Evolutionary conservation across 2,113 vertebrate species (phyloP).

Genomic region (Cranoglanis bouderius): DNA sequence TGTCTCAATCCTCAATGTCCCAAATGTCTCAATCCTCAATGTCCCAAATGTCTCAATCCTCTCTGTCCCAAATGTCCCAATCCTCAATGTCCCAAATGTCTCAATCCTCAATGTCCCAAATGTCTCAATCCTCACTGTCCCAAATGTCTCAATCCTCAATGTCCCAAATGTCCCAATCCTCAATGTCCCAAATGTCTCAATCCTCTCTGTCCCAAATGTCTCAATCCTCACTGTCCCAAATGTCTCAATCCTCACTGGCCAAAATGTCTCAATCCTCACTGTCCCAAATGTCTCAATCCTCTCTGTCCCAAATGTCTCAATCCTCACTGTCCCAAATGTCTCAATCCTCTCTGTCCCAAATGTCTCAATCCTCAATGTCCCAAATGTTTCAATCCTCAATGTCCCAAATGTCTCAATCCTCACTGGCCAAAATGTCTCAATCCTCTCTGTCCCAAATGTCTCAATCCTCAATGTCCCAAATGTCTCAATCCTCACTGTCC

Average conservation of each 20-base stretch:
- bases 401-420: background rate
- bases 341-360: background rate
- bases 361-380: background rate
- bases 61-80: background rate
- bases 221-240: background rate
- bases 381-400: background rate
- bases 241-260: background rate
- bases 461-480: background rate
- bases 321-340: background rate
- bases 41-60: background rate
- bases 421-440: background rate
- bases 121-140: background rate
- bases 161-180: no score
- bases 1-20: background rate
- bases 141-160: background rate
- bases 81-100: background rate
- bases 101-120: background rate
- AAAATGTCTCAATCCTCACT: background rate
- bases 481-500: background rate
- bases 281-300: background rate
- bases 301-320: background rate
- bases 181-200: background rate
- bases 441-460: background rate
- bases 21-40: background rate
- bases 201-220: background rate